Conservation (phyloP, 2,113 vertebrate species). For the Sula dactylatra region DNA sequence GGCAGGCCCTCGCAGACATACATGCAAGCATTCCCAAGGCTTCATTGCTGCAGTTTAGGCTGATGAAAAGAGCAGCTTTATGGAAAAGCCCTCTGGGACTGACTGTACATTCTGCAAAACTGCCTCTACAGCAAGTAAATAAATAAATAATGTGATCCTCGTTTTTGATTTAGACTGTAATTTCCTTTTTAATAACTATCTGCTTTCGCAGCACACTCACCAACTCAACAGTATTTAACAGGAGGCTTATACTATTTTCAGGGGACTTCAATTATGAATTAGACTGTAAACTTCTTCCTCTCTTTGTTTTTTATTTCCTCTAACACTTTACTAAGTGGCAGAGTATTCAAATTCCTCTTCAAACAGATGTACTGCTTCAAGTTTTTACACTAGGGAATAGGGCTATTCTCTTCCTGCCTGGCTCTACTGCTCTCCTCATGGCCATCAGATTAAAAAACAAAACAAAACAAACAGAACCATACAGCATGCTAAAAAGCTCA, state of each 20-base stretch:
- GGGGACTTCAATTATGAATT: constrained; percentile 6
- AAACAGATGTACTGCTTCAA: neutral
- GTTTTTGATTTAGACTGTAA: neutral
- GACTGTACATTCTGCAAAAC: neutral
- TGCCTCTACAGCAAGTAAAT: neutral
- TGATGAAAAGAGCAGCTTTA: neutral
- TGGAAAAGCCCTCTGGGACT: neutral
- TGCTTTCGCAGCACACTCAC: neutral
- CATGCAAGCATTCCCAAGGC: neutral
- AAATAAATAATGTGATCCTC: neutral
- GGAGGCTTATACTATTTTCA: neutral
- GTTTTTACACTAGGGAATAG: neutral
- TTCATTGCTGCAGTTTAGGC: neutral
- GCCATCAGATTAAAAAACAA: neutral
- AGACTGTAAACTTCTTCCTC: neutral
- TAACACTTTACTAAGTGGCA: neutral
- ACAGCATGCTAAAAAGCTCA: neutral
- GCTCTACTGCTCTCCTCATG: neutral
- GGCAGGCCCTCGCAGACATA: neutral
- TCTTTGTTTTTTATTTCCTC: neutral
- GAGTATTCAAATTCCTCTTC: neutral
- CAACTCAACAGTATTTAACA: neutral
- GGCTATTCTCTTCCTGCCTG: neutral
- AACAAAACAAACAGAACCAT: neutral
- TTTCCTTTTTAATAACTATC: constrained; percentile 17